Conservation (phyloP, 2,888 invertebrate genomes). For the Steromphala cineraria region DNA sequence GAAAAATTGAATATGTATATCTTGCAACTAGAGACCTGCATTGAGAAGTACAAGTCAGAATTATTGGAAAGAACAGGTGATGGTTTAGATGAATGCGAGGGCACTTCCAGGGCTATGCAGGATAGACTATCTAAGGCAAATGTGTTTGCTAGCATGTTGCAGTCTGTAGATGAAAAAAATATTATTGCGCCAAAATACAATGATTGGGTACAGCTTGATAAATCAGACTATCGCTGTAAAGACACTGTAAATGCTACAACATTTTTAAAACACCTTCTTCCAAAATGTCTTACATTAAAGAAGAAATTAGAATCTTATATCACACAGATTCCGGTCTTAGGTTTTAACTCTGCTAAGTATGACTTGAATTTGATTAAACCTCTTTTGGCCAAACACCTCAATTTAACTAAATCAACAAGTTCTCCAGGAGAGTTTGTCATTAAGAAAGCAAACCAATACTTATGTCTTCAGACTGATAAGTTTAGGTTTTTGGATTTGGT, state of each 20-base stretch:
- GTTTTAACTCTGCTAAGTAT: background rate
- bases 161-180: background rate
- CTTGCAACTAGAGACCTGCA: no score
- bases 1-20: no score
- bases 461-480: background rate
- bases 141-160: background rate
- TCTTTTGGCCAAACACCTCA: background rate
- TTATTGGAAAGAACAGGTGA: no score
- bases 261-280: background rate
- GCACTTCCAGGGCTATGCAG: background rate
- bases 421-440: background rate
- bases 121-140: background rate
- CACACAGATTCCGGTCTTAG: background rate
- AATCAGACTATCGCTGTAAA: background rate
- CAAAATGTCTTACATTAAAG: background rate
- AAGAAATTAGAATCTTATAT: background rate
- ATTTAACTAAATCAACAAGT: no score
- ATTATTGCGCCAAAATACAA: background rate
- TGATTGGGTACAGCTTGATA: background rate
- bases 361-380: background rate
- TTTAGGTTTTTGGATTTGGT: background rate
- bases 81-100: background rate
- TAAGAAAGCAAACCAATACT: background rate
- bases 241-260: no score
- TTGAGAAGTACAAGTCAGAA: no score